phyloP scores from a whole-genome alignment of 2,888 invertebrate species.

The Geotrupes spiniger region DNA sequence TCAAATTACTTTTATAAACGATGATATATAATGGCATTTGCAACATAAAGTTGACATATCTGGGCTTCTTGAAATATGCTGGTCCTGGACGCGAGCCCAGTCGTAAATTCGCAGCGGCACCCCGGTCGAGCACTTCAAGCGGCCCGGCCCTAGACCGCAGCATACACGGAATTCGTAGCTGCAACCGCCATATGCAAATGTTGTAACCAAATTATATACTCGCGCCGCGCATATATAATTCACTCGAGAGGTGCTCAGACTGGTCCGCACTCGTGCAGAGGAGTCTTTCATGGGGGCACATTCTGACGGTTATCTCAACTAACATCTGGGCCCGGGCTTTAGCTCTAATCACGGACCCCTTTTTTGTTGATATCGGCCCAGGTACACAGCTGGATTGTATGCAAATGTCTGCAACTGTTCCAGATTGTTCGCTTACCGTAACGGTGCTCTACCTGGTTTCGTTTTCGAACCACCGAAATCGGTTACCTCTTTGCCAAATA shows the following conservation, averaged over 20 bases:
- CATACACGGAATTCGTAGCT: constrained; percentile 36
- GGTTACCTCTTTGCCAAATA: no score
- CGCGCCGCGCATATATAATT: constrained; percentile 49
- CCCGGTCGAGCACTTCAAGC: constrained; percentile 23
- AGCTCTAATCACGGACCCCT: constrained; percentile 30
- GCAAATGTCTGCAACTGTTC: constrained; percentile 36
- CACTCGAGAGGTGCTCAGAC: constrained; percentile 31
- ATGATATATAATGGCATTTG: no score
- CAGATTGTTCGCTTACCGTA: constrained; percentile 36
- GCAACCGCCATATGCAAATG: constrained; percentile 51
- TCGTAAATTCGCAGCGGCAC: background rate
- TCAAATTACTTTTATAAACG: no score
- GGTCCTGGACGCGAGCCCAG: no score
- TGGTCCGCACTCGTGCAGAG: background rate
- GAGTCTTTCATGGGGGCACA: constrained; percentile 20
- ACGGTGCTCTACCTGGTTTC: constrained; percentile 11
- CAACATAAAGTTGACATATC: no score
- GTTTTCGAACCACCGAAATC: no score
- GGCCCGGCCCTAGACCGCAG: constrained; percentile 32
- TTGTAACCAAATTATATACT: constrained; percentile 44
- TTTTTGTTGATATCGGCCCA: constrained; percentile 35
- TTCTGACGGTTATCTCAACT: constrained; percentile 33
- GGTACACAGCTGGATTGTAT: constrained; percentile 35
- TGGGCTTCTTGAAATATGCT: no score
- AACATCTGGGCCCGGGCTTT: constrained; percentile 39